These are phyloP conservation scores for Magallana ariakensis DNA, from an alignment of 1,140 invertebrate species.

Conservation along the genomic window DNA sequence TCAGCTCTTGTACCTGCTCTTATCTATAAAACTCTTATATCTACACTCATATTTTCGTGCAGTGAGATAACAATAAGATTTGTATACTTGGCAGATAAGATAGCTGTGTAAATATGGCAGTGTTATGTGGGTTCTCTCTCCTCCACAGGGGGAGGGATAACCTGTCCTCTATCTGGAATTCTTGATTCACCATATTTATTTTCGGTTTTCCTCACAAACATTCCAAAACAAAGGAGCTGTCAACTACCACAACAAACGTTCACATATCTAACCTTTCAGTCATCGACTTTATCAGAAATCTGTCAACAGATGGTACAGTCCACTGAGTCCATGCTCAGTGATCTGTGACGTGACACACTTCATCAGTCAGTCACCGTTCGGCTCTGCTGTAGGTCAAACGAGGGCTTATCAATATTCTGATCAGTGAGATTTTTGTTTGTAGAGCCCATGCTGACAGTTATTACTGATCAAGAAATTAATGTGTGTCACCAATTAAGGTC, in stretches of 20 bases:
- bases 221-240: slow-evolving; percentile 2
- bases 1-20: no score
- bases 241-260: not conserved
- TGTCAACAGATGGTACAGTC: not conserved
- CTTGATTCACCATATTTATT: not conserved
- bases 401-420: not conserved
- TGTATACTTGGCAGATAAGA: slow-evolving; percentile 17
- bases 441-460: not conserved
- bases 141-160: not conserved
- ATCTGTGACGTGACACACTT: not conserved
- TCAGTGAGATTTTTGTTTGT: not conserved
- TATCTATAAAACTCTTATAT: no score
- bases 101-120: not conserved
- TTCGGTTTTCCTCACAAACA: not conserved
- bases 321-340: not conserved
- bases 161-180: not conserved
- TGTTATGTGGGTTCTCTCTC: no score
- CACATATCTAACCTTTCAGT: not conserved
- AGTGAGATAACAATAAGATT: not conserved
- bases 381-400: not conserved
- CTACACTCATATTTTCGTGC: not conserved
- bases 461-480: not conserved
- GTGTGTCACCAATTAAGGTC: not conserved
- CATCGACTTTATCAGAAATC: slow-evolving; percentile 10
- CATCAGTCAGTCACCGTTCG: not conserved